Evolutionary conservation across 30 jellyfish, hydroid and myxozoan species (phyloP).

Genomic region (Aurelia coerulea): DNA sequence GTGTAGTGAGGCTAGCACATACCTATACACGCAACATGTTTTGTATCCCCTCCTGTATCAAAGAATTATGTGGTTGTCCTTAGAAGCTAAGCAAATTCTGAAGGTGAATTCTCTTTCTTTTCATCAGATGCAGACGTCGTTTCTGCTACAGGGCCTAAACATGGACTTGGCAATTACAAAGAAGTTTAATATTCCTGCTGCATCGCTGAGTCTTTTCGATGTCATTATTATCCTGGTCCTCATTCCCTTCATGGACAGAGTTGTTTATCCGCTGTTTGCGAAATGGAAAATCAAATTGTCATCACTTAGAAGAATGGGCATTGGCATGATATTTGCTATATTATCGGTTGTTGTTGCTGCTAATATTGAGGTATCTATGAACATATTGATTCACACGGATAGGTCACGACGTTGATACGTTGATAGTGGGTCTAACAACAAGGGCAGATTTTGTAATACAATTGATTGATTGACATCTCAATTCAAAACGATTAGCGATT

Average conservation of each 20-base stretch:
- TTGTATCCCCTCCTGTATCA: no score
- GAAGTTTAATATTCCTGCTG: conserved; percentile 76
- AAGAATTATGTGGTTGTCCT: no score
- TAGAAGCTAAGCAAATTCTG: no score
- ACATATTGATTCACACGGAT: neutral
- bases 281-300: conserved; percentile 45
- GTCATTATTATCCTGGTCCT: conserved; percentile 54
- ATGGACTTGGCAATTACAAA: conserved; percentile 59
- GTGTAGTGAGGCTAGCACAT: no score
- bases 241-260: conserved; percentile 78
- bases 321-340: conserved; percentile 87
- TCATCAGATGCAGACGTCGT: conserved; percentile 87
- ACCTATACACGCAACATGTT: no score
- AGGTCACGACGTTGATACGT: no score
- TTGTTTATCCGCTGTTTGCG: conserved; percentile 59
- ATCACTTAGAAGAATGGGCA: conserved; percentile 80
- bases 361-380: conserved; percentile 51
- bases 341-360: conserved; percentile 88
- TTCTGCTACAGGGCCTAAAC: conserved; percentile 77
- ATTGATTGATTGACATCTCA: no score
- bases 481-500: no score
- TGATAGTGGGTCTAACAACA: neutral
- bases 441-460: neutral
- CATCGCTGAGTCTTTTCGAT: conserved; percentile 85
- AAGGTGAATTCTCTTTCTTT: neutral